Evolutionary conservation across 64 coral and sea anemone genomes (phyloP), one percentile per base, ranked within the genome.

Genomic region (Catalaphyllia jardinei): DNA sequence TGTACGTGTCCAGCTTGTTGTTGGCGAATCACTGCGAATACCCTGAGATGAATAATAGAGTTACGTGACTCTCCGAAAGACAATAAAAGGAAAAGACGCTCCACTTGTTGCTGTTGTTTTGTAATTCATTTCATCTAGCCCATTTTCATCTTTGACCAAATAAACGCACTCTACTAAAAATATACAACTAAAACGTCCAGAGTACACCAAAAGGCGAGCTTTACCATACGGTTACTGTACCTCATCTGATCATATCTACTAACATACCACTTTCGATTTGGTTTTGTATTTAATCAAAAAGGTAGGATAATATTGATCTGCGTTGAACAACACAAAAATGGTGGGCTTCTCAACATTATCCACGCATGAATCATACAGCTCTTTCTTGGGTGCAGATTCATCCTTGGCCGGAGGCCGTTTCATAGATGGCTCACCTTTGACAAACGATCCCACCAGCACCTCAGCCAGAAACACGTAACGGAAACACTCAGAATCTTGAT

Each of bases 331-430:
- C 27, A 91, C 89, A 75, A 75, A 75, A 38, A 91, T 83, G 1
- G 46, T 65, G 29, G 89, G 89, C 65, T 59, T 49, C 1, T 74
- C 29, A 22, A 75, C 78, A 49, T 84, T 59, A 17, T 91, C 79
- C 16, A 91, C 89, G 62, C 89, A 91, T 12, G 89, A 91, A 63
- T 91, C 89, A 64, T 82, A 76, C 15, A 12, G 51, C 60, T 91
- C 79, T 0, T 73, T 63, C 52, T 75, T 71, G 7, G 78, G 42
- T 0, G 50, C 31, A 18, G 29, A 10, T 10, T 55, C 65, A 4
- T 22, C 14, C 52, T 83, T 91, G 20, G 22, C 19, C 0, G 89
- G 89, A 20, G 89, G 89, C 59, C 38, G 29, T 60, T 57, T 59
- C 38, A 57, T 51, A 7, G 62, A 55, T 13, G 29, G 28, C 33